These are phyloP conservation scores for Tetramorium bicarinatum DNA, from an alignment of 2,888 invertebrate genomes.

Conservation along the genomic window DNA sequence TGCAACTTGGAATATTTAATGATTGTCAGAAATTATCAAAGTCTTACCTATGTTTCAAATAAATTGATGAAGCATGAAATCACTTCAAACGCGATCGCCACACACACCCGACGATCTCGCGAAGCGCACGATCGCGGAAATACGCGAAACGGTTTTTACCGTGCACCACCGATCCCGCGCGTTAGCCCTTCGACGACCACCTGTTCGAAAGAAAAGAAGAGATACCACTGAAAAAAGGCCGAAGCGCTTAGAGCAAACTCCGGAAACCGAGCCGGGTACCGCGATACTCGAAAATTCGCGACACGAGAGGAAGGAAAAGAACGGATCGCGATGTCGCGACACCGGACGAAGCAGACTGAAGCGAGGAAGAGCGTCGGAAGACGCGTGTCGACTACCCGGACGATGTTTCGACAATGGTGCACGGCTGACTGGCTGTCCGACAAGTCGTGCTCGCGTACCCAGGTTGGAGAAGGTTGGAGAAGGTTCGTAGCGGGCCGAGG, in stretches of 20 bases:
- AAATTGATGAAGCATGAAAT: constrained; percentile 29
- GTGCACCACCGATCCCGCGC: constrained; percentile 3
- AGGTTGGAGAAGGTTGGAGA: constrained; percentile 60
- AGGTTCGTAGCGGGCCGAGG: constrained; percentile 55
- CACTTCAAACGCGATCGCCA: constrained; percentile 26
- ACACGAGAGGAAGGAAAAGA: background rate
- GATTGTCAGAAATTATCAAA: background rate
- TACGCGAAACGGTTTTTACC: background rate
- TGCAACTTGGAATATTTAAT: background rate
- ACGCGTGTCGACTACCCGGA: constrained; percentile 75
- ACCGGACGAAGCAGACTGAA: constrained; percentile 27
- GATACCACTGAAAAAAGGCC: background rate
- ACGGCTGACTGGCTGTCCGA: constrained; percentile 83
- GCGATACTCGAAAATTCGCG: constrained; percentile 1
- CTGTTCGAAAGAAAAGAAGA: background rate
- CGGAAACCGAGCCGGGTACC: background rate
- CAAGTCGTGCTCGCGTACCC: constrained; percentile 39
- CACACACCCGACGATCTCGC: constrained; percentile 29
- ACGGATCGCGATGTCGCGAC: constrained; percentile 12
- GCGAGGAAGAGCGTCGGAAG: constrained; percentile 37
- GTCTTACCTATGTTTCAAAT: constrained; percentile 41
- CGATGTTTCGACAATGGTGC: constrained; percentile 83
- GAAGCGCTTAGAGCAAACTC: background rate
- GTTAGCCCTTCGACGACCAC: background rate
- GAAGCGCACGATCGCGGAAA: constrained; percentile 28